Evolutionary conservation across 2,888 invertebrate genomes (phyloP).

Genomic region (Melolontha melolontha): DNA sequence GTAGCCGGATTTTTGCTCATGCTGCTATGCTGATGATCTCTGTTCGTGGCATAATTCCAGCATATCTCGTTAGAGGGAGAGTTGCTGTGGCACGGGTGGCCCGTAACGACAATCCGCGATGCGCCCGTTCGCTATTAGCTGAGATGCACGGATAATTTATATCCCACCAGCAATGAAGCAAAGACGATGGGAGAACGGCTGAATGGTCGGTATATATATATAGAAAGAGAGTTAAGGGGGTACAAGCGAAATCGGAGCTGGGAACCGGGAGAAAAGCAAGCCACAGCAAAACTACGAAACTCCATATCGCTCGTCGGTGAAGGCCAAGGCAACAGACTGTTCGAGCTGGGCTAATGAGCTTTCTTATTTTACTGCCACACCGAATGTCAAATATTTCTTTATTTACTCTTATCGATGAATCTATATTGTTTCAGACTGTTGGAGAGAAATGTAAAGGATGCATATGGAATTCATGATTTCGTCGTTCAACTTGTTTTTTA

Average conservation of each 20-base stretch:
- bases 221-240: constrained; percentile 3
- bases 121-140: constrained; percentile 56
- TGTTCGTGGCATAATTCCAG: constrained; percentile 63
- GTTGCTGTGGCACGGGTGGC: constrained; percentile 59
- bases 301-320: constrained; percentile 31
- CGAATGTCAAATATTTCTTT: constrained; percentile 31
- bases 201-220: constrained; percentile 3
- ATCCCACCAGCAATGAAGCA: constrained; percentile 60
- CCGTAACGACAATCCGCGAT: constrained; percentile 63
- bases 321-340: constrained; percentile 53
- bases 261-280: constrained; percentile 12
- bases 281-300: constrained; percentile 24
- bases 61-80: constrained; percentile 61
- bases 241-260: not conserved
- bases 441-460: constrained; percentile 10
- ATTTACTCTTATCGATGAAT: constrained; percentile 10
- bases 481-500: constrained; percentile 1
- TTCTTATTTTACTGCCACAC: constrained; percentile 42
- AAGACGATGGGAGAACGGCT: constrained; percentile 54
- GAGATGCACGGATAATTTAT: constrained; percentile 60
- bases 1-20: constrained; percentile 59
- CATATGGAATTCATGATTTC: not conserved
- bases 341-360: constrained; percentile 55
- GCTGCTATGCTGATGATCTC: constrained; percentile 58
- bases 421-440: constrained; percentile 5